phyloP scores from a whole-genome alignment of 2,113 vertebrate species.

The Sigmodon hispidus region DNA sequence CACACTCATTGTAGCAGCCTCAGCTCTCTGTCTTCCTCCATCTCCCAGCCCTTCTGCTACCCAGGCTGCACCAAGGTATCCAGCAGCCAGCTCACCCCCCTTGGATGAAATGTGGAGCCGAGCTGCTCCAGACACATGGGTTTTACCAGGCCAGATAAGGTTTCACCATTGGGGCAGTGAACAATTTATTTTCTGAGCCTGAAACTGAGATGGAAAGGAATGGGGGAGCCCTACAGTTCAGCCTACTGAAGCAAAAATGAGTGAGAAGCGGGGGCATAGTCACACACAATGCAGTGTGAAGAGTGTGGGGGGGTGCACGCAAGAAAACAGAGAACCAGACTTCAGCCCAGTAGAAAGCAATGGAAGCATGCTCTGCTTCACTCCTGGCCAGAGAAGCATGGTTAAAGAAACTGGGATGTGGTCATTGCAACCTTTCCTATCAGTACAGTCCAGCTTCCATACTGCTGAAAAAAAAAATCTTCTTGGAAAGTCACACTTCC shows the following conservation, averaged over 20 bases:
- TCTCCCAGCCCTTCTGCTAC: background rate
- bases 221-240: conserved; percentile 7
- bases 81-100: background rate
- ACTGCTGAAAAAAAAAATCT: background rate
- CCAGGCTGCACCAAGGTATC: background rate
- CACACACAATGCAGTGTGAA: background rate
- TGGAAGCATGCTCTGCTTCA: background rate
- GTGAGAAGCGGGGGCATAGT: background rate
- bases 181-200: conserved; percentile 72
- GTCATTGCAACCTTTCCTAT: background rate
- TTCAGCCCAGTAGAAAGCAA: background rate
- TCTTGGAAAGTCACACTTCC: background rate
- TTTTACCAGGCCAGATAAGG: conserved; percentile 73
- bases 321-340: background rate
- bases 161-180: conserved; percentile 70
- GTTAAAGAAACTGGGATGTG: background rate
- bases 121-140: conserved; percentile 50
- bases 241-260: conserved; percentile 49
- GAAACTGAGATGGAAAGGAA: conserved; percentile 33
- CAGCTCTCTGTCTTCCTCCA: background rate
- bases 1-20: background rate
- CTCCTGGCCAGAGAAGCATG: background rate
- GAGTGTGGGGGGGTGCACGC: background rate
- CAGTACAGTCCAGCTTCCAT: background rate
- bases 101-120: conserved; percentile 52